phyloP scores from a whole-genome alignment of 2,797 vertebrate species.

The Mormyrops attenuatus region DNA sequence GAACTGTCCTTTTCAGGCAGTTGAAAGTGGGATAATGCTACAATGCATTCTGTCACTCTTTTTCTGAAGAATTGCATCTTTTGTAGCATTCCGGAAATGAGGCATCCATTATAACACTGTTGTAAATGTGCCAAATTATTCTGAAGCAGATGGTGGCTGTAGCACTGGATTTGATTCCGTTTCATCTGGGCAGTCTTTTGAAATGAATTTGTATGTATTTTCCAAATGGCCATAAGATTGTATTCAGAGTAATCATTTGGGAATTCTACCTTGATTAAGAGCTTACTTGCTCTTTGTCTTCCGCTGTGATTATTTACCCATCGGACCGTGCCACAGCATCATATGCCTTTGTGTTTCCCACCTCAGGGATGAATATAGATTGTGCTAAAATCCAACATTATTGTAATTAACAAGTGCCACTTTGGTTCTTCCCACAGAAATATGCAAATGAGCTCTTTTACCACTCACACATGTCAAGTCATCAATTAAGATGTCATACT shows the following conservation, averaged over 20 bases:
- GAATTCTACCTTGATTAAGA: constrained; percentile 37
- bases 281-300: constrained; percentile 33
- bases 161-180: background rate
- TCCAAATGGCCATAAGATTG: constrained; percentile 22
- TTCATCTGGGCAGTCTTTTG: background rate
- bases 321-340: constrained; percentile 44
- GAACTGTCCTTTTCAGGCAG: background rate
- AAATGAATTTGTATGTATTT: background rate
- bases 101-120: background rate
- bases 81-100: background rate
- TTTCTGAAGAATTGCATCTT: background rate
- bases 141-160: background rate
- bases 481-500: constrained; percentile 51
- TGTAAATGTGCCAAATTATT: background rate
- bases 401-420: constrained; percentile 50
- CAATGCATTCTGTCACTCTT: background rate
- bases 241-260: constrained; percentile 40
- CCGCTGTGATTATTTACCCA: constrained; percentile 36
- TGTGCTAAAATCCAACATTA: constrained; percentile 38
- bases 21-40: background rate
- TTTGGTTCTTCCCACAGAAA: constrained; percentile 28
- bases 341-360: constrained; percentile 47
- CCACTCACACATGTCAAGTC: constrained; percentile 42
- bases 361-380: constrained; percentile 44
- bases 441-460: constrained; percentile 28